Evolutionary conservation across 2,888 invertebrate species (phyloP).

Genomic region (Drosophila anomelani): DNA sequence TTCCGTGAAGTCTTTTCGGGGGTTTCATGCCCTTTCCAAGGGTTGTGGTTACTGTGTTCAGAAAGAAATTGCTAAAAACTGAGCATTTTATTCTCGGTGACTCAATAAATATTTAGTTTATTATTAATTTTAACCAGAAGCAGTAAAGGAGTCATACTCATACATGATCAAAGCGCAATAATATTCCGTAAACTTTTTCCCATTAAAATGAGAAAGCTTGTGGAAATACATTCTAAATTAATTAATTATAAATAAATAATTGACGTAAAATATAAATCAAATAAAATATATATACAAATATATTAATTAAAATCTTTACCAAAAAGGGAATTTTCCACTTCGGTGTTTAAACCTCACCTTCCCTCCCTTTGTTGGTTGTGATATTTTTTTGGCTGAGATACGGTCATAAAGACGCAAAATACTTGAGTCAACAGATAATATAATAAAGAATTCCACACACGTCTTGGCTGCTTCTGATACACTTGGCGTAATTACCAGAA

Average conservation of each 20-base stretch:
- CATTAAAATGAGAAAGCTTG: too few relatives aligned
- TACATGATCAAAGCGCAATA: too few relatives aligned
- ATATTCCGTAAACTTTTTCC: too few relatives aligned
- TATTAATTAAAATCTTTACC: background rate
- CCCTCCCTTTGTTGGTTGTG: background rate
- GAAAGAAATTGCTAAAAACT: background rate
- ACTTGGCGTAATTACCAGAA: constrained; percentile 32
- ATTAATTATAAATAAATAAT: too few relatives aligned
- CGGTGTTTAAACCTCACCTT: background rate
- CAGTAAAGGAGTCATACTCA: too few relatives aligned
- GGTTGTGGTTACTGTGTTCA: background rate
- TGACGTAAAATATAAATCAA: too few relatives aligned
- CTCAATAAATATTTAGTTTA: too few relatives aligned
- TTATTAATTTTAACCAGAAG: too few relatives aligned
- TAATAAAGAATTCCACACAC: constrained; percentile 64
- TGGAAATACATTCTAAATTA: too few relatives aligned
- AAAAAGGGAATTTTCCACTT: background rate
- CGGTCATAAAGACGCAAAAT: constrained; percentile 38
- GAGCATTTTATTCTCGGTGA: background rate
- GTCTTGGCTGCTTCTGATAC: constrained; percentile 45
- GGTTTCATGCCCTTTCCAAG: background rate
- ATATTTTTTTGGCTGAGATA: constrained; percentile 41
- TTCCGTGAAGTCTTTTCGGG: constrained; percentile 5
- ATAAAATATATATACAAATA: too few relatives aligned
- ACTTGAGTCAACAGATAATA: constrained; percentile 46